These are phyloP conservation scores for Sebastolobus altivelis DNA, from an alignment of 2,797 vertebrate species.

Conservation along the genomic window DNA sequence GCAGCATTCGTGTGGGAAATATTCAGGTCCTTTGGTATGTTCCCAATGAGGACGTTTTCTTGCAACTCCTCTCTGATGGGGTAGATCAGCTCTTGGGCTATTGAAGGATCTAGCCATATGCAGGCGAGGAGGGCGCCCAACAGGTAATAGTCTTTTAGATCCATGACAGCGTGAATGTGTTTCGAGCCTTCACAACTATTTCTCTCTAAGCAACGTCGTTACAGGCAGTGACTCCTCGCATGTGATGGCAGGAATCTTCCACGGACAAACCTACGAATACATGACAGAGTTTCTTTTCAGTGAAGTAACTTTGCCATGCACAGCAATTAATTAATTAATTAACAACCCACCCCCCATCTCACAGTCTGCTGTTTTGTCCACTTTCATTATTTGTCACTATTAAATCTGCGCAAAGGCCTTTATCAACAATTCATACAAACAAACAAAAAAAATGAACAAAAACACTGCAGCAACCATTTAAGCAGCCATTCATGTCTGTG, in stretches of 20 bases:
- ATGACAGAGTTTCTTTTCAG: conserved; percentile 79
- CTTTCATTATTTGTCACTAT: conserved; percentile 2
- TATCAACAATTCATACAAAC: conserved; percentile 38
- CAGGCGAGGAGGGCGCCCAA: conserved; percentile 95
- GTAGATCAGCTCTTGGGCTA: conserved; percentile 99
- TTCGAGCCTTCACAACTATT: conserved; percentile 84
- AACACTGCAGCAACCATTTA: conserved; percentile 67
- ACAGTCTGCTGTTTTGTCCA: conserved; percentile 21
- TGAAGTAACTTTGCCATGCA: conserved; percentile 57
- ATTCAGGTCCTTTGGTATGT: conserved; percentile 99
- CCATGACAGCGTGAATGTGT: conserved; percentile 91
- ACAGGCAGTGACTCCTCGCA: conserved; percentile 88
- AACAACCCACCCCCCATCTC: conserved; percentile 17
- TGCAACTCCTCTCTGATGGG: conserved; percentile 99
- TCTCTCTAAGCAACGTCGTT: conserved; percentile 86
- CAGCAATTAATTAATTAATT: conserved; percentile 41
- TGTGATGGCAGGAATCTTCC: conserved; percentile 90
- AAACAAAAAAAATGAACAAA: conserved; percentile 43
- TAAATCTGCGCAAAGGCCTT: conserved; percentile 18
- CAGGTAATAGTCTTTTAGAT: conserved; percentile 99
- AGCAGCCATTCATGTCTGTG: conserved; percentile 61
- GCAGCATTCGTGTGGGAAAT: conserved; percentile 97
- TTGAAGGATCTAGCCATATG: conserved; percentile 96
- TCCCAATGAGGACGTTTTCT: conserved; percentile 99
- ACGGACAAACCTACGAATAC: conserved; percentile 91